A percentile compares a stretch with the other conserved stretches of the same genome.
Evolutionary conservation across 2,888 invertebrate genomes (phyloP).

Genomic region (Omphaloscelis lunosa): DNA sequence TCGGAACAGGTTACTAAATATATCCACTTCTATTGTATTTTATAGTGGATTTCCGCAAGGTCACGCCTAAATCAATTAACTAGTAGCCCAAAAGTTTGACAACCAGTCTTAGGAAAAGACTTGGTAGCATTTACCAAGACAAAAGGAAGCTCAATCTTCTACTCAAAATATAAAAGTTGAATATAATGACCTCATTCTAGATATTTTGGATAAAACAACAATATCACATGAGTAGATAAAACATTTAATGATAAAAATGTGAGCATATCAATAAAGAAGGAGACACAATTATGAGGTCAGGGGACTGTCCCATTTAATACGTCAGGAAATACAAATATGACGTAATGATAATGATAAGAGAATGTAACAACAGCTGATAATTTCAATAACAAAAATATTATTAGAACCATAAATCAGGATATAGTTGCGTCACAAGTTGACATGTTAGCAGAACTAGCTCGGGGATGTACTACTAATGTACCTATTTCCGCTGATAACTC

Average conservation of each 20-base stretch:
- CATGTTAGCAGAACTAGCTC: neutral
- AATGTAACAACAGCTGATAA: conserved; percentile 25
- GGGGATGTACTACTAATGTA: neutral
- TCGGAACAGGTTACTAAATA: too few species aligned
- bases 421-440: neutral
- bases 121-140: neutral
- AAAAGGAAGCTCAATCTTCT: neutral
- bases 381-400: conserved; percentile 33
- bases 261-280: neutral
- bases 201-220: neutral
- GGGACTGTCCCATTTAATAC: conserved; percentile 6
- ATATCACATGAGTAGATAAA: conserved; percentile 4
- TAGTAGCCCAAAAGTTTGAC: too few species aligned
- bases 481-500: neutral
- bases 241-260: neutral
- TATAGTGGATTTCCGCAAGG: too few species aligned
- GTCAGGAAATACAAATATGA: neutral
- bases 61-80: too few species aligned
- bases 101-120: too few species aligned
- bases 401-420: conserved; percentile 18
- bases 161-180: neutral
- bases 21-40: too few species aligned
- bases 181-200: neutral
- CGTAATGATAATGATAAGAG: conserved; percentile 17
- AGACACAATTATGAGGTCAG: conserved; percentile 14